These are phyloP conservation scores for Drosophila falleni DNA, from an alignment of 2,888 invertebrate genomes.

Conservation along the genomic window DNA sequence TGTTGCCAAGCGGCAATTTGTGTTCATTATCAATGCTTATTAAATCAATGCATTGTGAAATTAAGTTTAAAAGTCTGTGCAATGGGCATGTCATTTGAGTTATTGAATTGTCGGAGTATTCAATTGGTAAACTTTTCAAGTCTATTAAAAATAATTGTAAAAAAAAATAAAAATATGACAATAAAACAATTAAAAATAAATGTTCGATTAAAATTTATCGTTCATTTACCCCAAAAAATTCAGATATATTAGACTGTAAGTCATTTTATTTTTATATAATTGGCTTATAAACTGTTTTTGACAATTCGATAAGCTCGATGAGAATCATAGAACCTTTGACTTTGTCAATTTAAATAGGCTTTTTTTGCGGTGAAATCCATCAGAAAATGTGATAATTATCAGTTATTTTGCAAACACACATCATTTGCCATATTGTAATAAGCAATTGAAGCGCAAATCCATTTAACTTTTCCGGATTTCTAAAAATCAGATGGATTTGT, in stretches of 20 bases:
- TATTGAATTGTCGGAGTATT: conserved; percentile 10
- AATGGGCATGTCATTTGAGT: conserved; percentile 25
- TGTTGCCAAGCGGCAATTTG: conserved; percentile 41
- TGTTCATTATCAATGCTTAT: conserved; percentile 47
- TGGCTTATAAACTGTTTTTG: background rate
- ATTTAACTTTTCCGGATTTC: conserved; percentile 32
- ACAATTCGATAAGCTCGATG: background rate
- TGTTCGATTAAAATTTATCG: background rate
- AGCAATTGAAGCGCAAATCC: conserved; percentile 29
- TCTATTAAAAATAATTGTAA: background rate
- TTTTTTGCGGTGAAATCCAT: background rate
- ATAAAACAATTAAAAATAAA: background rate
- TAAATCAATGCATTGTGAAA: conserved; percentile 48
- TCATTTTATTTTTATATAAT: background rate
- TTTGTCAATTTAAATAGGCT: background rate
- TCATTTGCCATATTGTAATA: conserved; percentile 12
- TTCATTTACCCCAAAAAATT: background rate
- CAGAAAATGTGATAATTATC: conserved; percentile 8
- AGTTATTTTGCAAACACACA: conserved; percentile 15
- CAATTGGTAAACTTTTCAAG: conserved; percentile 5
- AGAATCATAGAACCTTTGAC: background rate
- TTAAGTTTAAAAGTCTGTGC: conserved; percentile 11
- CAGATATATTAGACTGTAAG: no score
- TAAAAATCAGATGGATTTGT: background rate
- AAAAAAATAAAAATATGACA: background rate